A percentile compares a stretch with the other conserved stretches of the same genome.
These are phyloP conservation scores for Myiotriccus ornatus DNA, from an alignment of 2,797 vertebrate genomes.

Conservation along the genomic window DNA sequence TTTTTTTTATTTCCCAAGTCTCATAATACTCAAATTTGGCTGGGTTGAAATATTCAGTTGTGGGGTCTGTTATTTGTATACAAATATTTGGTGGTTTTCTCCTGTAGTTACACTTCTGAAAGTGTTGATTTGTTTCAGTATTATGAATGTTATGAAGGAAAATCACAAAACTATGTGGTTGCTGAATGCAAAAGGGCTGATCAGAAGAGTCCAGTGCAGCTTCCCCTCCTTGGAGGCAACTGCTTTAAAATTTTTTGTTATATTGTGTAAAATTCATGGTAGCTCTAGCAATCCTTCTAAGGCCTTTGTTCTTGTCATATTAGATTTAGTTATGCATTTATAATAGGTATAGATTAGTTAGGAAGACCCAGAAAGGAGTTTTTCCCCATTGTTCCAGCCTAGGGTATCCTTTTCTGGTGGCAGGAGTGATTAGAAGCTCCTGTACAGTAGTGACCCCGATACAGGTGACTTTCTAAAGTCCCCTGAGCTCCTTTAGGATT, in stretches of 20 bases:
- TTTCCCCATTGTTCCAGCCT: neutral
- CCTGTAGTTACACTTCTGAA: rapidly evolving
- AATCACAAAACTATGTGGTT: neutral
- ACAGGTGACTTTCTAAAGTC: neutral
- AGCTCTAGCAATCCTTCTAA: neutral
- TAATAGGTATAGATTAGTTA: neutral
- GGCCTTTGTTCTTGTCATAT: neutral
- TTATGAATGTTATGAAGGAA: neutral
- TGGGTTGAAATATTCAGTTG: neutral
- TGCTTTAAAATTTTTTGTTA: neutral
- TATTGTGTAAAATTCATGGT: neutral
- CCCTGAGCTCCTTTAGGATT: neutral
- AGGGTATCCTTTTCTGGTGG: neutral
- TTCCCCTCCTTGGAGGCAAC: neutral
- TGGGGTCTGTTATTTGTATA: neutral
- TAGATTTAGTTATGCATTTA: neutral
- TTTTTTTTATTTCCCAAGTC: neutral
- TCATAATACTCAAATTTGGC: neutral
- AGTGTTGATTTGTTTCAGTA: neutral
- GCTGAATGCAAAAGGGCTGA: neutral
- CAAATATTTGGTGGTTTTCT: neutral
- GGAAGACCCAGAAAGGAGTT: neutral
- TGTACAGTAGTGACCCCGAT: neutral
- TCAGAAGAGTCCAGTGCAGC: neutral
- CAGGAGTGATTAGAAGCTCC: neutral